A percentile compares a stretch with the other conserved stretches of the same genome.
Conservation (phyloP, 2,113 vertebrate genomes). For the Dicerorhinus sumatrensis region DNA sequence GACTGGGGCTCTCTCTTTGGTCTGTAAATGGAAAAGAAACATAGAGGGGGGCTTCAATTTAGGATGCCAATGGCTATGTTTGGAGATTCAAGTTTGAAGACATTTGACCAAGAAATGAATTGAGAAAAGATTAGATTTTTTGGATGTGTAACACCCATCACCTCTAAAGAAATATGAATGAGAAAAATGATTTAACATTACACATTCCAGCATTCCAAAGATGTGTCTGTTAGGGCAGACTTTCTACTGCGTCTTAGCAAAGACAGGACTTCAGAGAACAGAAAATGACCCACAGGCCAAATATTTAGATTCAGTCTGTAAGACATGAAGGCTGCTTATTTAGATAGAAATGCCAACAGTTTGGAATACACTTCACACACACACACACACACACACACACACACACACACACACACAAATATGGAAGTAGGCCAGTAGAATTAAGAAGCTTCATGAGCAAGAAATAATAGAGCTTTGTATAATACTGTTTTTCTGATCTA, state of each 20-base stretch:
- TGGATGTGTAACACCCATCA: not conserved
- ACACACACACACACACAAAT: not conserved
- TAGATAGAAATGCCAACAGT: not conserved
- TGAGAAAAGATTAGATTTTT: not conserved
- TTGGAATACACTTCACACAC: not conserved
- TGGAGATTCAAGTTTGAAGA: slow-evolving; percentile 11
- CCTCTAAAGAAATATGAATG: not conserved
- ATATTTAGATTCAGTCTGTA: slow-evolving; percentile 56
- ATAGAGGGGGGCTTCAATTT: slow-evolving; percentile 1
- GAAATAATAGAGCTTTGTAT: slow-evolving; percentile 12
- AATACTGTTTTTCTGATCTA: not conserved
- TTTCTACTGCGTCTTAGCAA: slow-evolving; percentile 31
- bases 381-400: not conserved
- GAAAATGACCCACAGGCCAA: slow-evolving; percentile 29
- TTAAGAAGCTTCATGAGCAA: not conserved
- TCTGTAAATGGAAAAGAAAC: slow-evolving; percentile 40
- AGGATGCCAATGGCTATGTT: not conserved
- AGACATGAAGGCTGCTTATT: slow-evolving; percentile 35
- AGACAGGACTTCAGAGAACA: not conserved
- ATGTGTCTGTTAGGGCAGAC: not conserved
- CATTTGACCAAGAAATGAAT: not conserved
- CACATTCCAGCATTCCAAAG: not conserved
- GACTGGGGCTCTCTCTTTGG: not conserved
- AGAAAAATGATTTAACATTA: not conserved
- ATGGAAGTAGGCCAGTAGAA: not conserved